Evolutionary conservation across 2,888 invertebrate species (phyloP), one percentile per base, ranked within the genome.

Genomic region (Eurytoma californica): DNA sequence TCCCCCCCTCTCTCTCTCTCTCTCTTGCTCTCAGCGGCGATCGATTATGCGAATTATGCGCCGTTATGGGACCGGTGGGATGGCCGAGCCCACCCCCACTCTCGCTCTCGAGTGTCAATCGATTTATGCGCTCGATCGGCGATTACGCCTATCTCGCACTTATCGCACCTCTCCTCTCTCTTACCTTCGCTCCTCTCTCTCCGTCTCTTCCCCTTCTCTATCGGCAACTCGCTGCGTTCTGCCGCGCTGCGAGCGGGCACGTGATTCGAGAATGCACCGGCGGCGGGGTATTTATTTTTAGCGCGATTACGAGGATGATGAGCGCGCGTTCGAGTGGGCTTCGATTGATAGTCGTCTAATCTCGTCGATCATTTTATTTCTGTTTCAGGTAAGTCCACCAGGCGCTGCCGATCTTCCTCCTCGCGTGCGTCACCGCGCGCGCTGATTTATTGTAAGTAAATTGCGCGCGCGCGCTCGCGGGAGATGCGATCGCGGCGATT

Each of bases 11-110:
- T 72, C 79, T 72, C 80, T 30, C 70, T 65, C 53, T 77, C 80
- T 77, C 69, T 30, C 79, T 73, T 58, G 66, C 77, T 65, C 80
- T 55, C 74, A 68, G 47, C 63, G 18, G 30, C 67, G 57, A 77
- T 76, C 74, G 77, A 81, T 81, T 78, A 78, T 78, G 78, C 80
- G 80, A 80, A 82, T 82, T 82, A 80, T 80, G 66, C 66, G 67
- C 55, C 65, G 70, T 73, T 77, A 65, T 60, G 76, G 81, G 72
- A 57, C 72, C 28, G 53, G 51, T 47, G 66, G 65, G 65, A 70
- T 68, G 78, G 63, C 30, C 73, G 18, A 58, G 66, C 28, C 20
- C 24, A 16, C 60, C 4, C 24, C 24, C 1, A 16, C 14, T 4
- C 47, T 49, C 63, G 28, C 74, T 51, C 66, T 55, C 20, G 53